phyloP scores from a whole-genome alignment of 2,113 vertebrate species.

The Leuciscus idus region DNA sequence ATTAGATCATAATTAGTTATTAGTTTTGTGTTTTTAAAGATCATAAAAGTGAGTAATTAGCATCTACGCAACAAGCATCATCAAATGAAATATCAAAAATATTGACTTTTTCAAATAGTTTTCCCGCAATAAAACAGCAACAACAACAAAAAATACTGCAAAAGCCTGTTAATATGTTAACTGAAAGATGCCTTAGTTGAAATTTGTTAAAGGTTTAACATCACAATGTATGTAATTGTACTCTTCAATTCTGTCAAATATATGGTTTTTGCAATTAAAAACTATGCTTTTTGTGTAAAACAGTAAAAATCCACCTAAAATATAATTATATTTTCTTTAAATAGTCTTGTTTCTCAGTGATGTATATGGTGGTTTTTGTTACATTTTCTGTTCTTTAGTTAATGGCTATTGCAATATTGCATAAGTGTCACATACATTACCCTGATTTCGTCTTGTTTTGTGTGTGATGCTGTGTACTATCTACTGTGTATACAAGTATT shows the following conservation, averaged over 20 bases:
- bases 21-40: neutral
- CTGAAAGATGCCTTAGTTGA: neutral
- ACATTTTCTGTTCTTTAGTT: no score
- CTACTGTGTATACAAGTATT: no score
- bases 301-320: neutral
- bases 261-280: no score
- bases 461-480: no score
- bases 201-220: neutral
- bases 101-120: neutral
- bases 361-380: no score
- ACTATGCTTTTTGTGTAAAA: neutral
- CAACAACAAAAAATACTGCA: neutral
- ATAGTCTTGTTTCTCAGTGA: no score
- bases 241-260: neutral
- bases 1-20: neutral
- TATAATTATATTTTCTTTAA: no score
- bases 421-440: no score
- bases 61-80: neutral
- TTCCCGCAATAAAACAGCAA: neutral
- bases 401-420: no score
- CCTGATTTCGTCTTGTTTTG: no score
- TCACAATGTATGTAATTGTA: neutral
- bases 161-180: neutral
- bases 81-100: neutral
- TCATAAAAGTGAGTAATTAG: neutral